phyloP scores from a whole-genome alignment of 1,140 invertebrate species.

The Delia radicum region DNA sequence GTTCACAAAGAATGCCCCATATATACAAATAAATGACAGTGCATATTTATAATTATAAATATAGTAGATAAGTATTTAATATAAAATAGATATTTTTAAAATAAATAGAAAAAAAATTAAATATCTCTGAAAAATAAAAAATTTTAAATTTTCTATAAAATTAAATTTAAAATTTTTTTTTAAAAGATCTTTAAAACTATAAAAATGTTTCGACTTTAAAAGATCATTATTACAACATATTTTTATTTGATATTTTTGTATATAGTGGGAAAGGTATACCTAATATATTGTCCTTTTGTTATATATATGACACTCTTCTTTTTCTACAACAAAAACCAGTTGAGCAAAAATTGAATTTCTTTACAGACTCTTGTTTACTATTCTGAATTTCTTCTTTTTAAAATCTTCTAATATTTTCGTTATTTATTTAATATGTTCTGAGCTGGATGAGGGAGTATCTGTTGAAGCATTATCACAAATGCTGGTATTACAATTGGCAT shows the following conservation, averaged over 20 bases:
- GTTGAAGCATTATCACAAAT: constrained; percentile 10
- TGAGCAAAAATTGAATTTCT: neutral
- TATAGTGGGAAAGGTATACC: neutral
- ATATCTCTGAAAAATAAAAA: no score
- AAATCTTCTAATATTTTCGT: neutral
- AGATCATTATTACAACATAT: neutral
- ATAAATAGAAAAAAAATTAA: no score
- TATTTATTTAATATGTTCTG: constrained; percentile 9
- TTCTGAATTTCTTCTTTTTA: neutral
- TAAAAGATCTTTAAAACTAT: neutral
- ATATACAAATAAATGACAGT: neutral
- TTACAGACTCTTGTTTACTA: neutral
- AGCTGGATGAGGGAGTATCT: constrained; percentile 5
- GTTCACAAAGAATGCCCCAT: no score
- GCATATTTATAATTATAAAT: neutral
- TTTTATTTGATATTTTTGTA: no score
- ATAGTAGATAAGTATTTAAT: neutral
- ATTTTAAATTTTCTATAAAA: no score
- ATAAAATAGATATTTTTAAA: no score
- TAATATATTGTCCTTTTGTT: neutral
- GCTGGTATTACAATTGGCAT: constrained; percentile 4
- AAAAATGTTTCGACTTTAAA: neutral
- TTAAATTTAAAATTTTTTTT: neutral
- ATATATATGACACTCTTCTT: neutral
- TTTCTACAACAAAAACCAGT: neutral